These are phyloP conservation scores for Cheilosia urbana DNA, from an alignment of 2,888 invertebrate genomes.

Conservation along the genomic window DNA sequence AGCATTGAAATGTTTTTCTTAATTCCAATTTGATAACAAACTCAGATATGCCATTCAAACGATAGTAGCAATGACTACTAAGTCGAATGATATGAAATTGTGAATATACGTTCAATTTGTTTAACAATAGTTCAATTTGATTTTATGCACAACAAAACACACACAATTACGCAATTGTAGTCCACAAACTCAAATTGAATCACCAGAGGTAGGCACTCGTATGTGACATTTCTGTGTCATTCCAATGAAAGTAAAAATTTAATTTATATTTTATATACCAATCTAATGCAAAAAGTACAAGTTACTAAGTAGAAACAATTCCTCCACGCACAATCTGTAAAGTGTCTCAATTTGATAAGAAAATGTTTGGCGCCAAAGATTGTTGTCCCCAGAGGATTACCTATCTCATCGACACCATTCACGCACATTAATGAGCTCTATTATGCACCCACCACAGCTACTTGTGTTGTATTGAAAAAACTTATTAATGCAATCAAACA, in stretches of 20 bases:
- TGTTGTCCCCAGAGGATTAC: not conserved
- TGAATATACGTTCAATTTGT: not conserved
- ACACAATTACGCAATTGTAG: not conserved
- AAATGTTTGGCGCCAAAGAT: not conserved
- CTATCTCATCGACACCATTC: constrained; percentile 6
- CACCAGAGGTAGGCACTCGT: not conserved
- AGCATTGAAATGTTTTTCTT: not conserved
- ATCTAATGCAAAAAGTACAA: not conserved
- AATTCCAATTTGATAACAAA: constrained; percentile 8
- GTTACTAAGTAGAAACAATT: not conserved
- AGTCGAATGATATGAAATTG: not conserved
- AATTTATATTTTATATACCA: too few relatives aligned
- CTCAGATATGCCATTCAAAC: not conserved
- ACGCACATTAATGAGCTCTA: not conserved
- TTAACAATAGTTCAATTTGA: not conserved
- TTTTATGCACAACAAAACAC: not conserved
- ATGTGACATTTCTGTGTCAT: too few relatives aligned
- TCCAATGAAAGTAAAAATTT: too few relatives aligned
- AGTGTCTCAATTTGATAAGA: constrained; percentile 1
- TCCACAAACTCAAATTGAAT: not conserved
- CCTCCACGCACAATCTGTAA: not conserved
- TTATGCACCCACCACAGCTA: not conserved
- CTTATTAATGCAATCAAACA: constrained; percentile 1
- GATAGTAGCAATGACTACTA: not conserved
- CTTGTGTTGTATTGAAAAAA: not conserved